Base-by-base conservation (phyloP, 2,888 invertebrate species). In the Drosophila mayaguana region DNA sequence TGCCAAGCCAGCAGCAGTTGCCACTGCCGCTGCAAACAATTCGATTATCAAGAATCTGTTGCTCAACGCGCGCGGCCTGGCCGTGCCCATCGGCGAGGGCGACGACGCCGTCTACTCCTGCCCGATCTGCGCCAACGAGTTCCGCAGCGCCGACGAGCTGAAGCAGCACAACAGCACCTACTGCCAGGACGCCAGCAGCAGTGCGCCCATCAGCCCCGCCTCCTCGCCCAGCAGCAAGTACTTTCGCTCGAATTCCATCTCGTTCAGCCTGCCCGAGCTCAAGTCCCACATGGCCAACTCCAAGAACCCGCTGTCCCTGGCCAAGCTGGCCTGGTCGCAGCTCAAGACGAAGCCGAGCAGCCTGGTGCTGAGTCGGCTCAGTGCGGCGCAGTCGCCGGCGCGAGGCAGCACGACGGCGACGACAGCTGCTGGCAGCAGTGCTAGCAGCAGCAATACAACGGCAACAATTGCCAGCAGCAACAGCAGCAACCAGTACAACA, bases 91-190 rank as follows among this genome's bases (percentile, higher is more conserved):
- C 46, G 94, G 93, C 20, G 95, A 95, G 81, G 94, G 94, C 94
- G 79, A 95, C 3, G 94, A 94, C 75, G 94, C 94, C 5, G 93
- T 95, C 72, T 96, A 95, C 92, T 94, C 95, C 43, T 97, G 97
- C 90, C 95, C 95, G 0, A 93, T 96, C 60, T 98, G 97, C 91
- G 95, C 96, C 89, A 96, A 96, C 90, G 95, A 96, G 34, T 97
- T 96, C 90, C 95, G 96, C 90, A 96, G 96, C 82, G 95, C 96
- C 43, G 97, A 97, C 76, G 97, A 96, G 90, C 93, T 97, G 80
- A 96, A 96, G 91, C 94, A 96, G 66, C 97, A 98, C 92, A 95
- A 96, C 88, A 94, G 95, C 90, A 96, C 96, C 90, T 97, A 96
- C 91, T 97, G 97, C 90, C 96, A 96, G 92, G 96, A 96, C 25